phyloP scores from a whole-genome alignment of 2,888 invertebrate species.

The Entomobrya multifasciata region DNA sequence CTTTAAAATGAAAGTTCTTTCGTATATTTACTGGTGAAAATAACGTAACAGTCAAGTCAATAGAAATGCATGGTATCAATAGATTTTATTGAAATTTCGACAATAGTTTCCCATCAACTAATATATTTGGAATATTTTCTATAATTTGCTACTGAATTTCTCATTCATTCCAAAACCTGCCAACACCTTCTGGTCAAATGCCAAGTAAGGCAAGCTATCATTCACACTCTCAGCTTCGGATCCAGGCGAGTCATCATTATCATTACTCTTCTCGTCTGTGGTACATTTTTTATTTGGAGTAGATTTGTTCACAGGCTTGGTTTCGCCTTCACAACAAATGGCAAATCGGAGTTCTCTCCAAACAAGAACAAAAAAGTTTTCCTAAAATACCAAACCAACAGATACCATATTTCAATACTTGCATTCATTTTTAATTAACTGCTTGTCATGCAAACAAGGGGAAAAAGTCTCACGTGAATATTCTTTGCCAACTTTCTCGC shows the following conservation, averaged over 20 bases:
- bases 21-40: too few relatives aligned
- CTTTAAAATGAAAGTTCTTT: too few relatives aligned
- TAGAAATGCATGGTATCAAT: too few relatives aligned
- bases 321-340: slow-evolving; percentile 79
- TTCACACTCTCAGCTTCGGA: neutral
- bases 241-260: slow-evolving; percentile 35
- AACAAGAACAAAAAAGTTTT: slow-evolving; percentile 77
- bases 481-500: slow-evolving; percentile 81
- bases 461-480: slow-evolving; percentile 80
- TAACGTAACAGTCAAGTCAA: too few relatives aligned
- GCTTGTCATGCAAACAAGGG: neutral
- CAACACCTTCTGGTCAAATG: slow-evolving; percentile 67
- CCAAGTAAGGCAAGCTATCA: slow-evolving; percentile 77
- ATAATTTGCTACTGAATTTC: too few relatives aligned
- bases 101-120: too few relatives aligned
- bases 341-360: slow-evolving; percentile 80
- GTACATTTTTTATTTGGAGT: too few relatives aligned
- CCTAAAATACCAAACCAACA: slow-evolving; percentile 30
- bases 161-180: too few relatives aligned
- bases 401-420: neutral
- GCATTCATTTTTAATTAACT: neutral
- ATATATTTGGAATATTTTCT: too few relatives aligned
- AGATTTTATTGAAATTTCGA: too few relatives aligned
- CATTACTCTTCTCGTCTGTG: slow-evolving; percentile 67
- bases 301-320: slow-evolving; percentile 78